Evolutionary conservation across 37 sponge, comb jelly and placozoan genomes (phyloP).

Genomic region (Theonella swinhoei): DNA sequence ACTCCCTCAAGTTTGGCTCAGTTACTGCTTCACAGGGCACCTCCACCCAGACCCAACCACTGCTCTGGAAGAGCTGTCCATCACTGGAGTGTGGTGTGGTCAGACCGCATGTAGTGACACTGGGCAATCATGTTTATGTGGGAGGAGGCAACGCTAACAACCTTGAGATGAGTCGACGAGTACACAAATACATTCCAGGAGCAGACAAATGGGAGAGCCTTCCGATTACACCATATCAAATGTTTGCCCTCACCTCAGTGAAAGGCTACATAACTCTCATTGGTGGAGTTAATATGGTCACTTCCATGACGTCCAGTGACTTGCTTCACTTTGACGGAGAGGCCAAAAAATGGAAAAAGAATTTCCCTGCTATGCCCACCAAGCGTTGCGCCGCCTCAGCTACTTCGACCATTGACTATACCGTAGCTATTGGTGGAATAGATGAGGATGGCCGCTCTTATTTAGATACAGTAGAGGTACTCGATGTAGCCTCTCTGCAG

Average conservation of each 20-base stretch:
- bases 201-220: constrained; percentile 6
- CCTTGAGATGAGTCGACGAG: constrained; percentile 4
- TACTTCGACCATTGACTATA: neutral
- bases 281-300: constrained; percentile 4
- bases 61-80: constrained; percentile 33
- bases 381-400: constrained; percentile 13
- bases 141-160: constrained; percentile 17
- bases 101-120: constrained; percentile 21
- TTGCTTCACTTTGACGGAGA: constrained; percentile 12
- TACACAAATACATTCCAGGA: constrained; percentile 1
- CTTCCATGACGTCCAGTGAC: neutral
- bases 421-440: constrained; percentile 21
- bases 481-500: neutral
- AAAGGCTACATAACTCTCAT: constrained; percentile 4
- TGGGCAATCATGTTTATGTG: neutral
- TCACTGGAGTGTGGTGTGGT: constrained; percentile 26
- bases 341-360: constrained; percentile 11
- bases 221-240: constrained; percentile 22
- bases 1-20: neutral
- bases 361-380: constrained; percentile 20
- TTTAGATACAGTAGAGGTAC: constrained; percentile 14
- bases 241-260: constrained; percentile 1
- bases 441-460: constrained; percentile 7
- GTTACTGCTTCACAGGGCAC: too few relatives aligned
- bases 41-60: neutral